These are phyloP conservation scores for Galaxias olidus DNA, from an alignment of 2,797 vertebrate species.

Conservation along the genomic window DNA sequence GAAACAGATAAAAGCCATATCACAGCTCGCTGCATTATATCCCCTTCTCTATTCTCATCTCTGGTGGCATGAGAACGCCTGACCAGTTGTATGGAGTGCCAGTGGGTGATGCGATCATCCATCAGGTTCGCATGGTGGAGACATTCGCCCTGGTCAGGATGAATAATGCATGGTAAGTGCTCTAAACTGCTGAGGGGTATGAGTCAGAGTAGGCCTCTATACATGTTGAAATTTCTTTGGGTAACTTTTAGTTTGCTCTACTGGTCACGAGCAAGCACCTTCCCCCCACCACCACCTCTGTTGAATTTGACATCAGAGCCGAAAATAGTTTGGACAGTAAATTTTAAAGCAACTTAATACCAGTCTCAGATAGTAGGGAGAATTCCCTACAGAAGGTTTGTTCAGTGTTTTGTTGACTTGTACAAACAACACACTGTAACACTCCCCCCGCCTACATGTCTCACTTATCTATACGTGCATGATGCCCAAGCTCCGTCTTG, in stretches of 20 bases:
- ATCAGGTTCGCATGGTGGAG: slow-evolving; percentile 40
- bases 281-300: too few species aligned
- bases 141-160: slow-evolving; percentile 46
- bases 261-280: slow-evolving; percentile 32
- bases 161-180: slow-evolving; percentile 69
- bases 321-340: too few species aligned
- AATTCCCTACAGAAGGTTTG: too few species aligned
- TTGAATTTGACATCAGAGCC: too few species aligned
- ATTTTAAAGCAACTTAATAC: too few species aligned
- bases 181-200: slow-evolving; percentile 46
- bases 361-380: too few species aligned
- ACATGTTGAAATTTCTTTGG: slow-evolving; percentile 7
- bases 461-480: too few species aligned
- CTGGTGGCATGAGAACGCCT: slow-evolving; percentile 27
- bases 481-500: too few species aligned
- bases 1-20: slow-evolving; percentile 25
- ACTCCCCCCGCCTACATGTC: too few species aligned
- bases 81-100: slow-evolving; percentile 47
- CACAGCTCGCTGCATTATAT: slow-evolving; percentile 13
- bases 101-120: slow-evolving; percentile 29
- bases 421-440: too few species aligned
- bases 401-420: too few species aligned
- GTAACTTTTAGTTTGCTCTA: slow-evolving; percentile 21
- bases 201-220: slow-evolving; percentile 40
- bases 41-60: slow-evolving; percentile 28